Base-by-base conservation (phyloP, 2,113 vertebrate species). In the Heterotilapia buettikoferi region DNA sequence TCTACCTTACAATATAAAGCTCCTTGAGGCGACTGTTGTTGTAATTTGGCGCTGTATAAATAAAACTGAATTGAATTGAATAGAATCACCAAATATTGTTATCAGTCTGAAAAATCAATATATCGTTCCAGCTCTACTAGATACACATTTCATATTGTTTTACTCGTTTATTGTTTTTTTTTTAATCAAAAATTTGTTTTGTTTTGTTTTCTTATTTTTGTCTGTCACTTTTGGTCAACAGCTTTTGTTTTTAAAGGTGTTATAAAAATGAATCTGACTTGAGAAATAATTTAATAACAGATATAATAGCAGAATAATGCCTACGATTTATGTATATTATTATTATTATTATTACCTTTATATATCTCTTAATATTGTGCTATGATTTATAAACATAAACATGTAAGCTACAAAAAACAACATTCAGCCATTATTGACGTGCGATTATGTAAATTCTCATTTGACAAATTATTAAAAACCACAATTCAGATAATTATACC, bases 271-370 rank as follows among this genome's bases (percentile, higher is more conserved):
- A 71, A 71, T 71, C 66, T 24, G 66, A 43, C 12, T 14, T 71
- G 36, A 40, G n/a, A 40, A 40, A 68, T 40, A 40, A 24, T 68
- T 21, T 13, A 68, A 14, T 40, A 68, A 68, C 11, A 13, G 9
- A 61, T 61, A 33, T 61, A 63, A 43, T 16, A 24, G 38, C 36
- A 13, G 66, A 71, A 14, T 24, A 21, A 16, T 16, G 33, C 6
- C 59, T 63, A 63, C 31, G 36, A 63, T 63, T 63, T 13, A 38
- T 66, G 61, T 66, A 63, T 63, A 63, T 7, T 66, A 38, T 66
- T 63, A 18, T 18, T 63, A 18, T 18, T 50, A 68, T 40, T 24
- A 24, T 45, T 73, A 45, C 24, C 40, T 26, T 71, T 45, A 73
- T 73, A 29, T 73, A 43, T 18, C 9, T 7, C 40, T 7, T 76